Evolutionary conservation across 1,140 invertebrate species (phyloP), one percentile per base, ranked within the genome.

Genomic region (Tetragonula clypearis): DNA sequence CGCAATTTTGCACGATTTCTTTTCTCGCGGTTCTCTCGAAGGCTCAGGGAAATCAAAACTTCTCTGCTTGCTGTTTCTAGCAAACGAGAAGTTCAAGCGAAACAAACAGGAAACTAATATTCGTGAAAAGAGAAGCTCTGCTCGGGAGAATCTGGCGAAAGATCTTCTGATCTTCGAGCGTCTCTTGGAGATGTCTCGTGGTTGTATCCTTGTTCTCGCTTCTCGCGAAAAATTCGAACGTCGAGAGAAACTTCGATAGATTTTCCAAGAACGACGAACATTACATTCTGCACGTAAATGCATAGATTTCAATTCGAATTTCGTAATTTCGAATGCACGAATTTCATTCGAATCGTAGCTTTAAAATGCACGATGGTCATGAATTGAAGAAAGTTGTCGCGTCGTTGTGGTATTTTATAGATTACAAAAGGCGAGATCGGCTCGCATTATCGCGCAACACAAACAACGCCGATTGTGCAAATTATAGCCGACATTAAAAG

Each of bases 231-330:
- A 76, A 82, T 82, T 68, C 35, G 81, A 41, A 68, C 58, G 1
- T 15, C 8, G 49, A 12, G 26, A 30, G 3, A 76, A 82, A 23
- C 49, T 82, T 77, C 6, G 41, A 76, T 76, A 30, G 72, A 77
- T 68, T 76, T 26, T 68, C 5, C 19, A n/a, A n/a, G n/a, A 56
- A 62, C 55, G 26, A 62, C 19, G 23, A 49, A 21, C 23, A 62
- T 62, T 62, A 8, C 30, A 30, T 11, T 23, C 9, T 0, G 60
- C 60, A 19, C 41, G 41, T 41, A 41, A 41, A 41, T 41, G 41
- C 41, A 41, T 41, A 41, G 6, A 41, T 41, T 41, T 41, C 5
- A 41, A 30, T 41, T 41, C 41, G 6, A 41, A 41, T 41, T n/a
- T n/a, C 41, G 41, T 41, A 41, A 41, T 41, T 41, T 41, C 5